A percentile compares a stretch with the other conserved stretches of the same genome.
Conservation (phyloP, 2,797 vertebrate species). For the Otolemur crassicaudatus region DNA sequence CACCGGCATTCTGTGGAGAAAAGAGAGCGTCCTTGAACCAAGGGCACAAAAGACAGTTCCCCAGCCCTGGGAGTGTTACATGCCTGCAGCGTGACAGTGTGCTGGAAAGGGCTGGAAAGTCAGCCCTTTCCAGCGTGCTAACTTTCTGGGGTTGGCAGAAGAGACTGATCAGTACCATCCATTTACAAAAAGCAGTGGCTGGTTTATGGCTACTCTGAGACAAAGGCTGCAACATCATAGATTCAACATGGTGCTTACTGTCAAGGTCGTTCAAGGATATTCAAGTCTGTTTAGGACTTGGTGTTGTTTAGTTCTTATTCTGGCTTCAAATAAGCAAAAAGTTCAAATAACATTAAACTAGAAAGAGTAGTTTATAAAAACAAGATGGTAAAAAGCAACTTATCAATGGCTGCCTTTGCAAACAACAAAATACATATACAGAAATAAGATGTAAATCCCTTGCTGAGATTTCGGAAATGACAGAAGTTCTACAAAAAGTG, state of each 20-base stretch:
- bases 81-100: fast-evolving
- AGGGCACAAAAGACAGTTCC: neutral
- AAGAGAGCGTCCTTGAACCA: neutral
- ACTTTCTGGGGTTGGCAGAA: neutral
- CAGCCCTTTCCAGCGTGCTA: neutral
- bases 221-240: neutral
- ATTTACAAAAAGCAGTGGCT: neutral
- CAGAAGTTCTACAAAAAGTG: conserved; percentile 32
- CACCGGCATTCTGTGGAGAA: conserved; percentile 92
- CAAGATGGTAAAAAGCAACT: neutral
- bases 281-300: neutral
- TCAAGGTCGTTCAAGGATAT: conserved; percentile 13
- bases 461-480: conserved; percentile 20
- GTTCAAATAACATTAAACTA: conserved; percentile 7
- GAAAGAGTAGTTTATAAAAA: neutral
- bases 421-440: neutral
- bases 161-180: neutral
- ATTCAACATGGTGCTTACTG: neutral
- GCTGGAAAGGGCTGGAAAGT: no score
- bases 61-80: neutral
- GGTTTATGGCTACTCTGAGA: neutral
- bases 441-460: neutral
- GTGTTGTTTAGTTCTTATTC: neutral
- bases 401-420: conserved; percentile 12
- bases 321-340: neutral